These are phyloP conservation scores for Campylorhamphus procurvoides DNA, from an alignment of 2,113 vertebrate species.

Conservation along the genomic window DNA sequence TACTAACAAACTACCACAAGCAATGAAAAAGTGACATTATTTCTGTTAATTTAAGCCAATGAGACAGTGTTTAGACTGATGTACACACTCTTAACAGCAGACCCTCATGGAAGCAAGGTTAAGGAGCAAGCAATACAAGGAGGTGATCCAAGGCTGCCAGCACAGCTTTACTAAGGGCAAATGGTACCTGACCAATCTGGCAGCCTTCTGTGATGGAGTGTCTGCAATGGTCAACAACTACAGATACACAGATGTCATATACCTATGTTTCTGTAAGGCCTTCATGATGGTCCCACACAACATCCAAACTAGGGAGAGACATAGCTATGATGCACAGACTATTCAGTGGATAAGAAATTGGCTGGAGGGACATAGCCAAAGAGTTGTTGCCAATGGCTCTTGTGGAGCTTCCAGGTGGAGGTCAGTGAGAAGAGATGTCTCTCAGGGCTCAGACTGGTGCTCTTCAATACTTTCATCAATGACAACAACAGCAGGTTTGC, in stretches of 20 bases:
- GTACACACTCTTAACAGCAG: background rate
- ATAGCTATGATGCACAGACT: background rate
- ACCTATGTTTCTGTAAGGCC: background rate
- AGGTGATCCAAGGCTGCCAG: background rate
- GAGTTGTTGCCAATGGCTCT: background rate
- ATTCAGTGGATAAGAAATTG: background rate
- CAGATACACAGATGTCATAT: background rate
- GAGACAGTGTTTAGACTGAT: background rate
- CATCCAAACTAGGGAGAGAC: background rate
- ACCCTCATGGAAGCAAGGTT: background rate
- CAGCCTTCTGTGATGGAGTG: background rate
- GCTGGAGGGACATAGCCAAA: background rate
- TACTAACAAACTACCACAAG: background rate
- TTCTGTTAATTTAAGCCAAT: background rate
- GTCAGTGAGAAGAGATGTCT: background rate
- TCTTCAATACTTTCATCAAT: fast-evolving
- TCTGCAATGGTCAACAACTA: background rate
- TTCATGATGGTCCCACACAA: background rate
- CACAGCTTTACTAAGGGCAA: background rate
- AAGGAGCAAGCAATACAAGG: background rate
- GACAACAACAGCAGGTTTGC: background rate
- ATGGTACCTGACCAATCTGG: background rate
- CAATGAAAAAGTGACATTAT: background rate
- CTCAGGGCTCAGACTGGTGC: background rate
- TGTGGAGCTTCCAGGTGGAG: background rate